Evolutionary conservation across 2,797 vertebrate species (phyloP), one percentile per base, ranked within the genome.

Genomic region (Scleropages formosus): DNA sequence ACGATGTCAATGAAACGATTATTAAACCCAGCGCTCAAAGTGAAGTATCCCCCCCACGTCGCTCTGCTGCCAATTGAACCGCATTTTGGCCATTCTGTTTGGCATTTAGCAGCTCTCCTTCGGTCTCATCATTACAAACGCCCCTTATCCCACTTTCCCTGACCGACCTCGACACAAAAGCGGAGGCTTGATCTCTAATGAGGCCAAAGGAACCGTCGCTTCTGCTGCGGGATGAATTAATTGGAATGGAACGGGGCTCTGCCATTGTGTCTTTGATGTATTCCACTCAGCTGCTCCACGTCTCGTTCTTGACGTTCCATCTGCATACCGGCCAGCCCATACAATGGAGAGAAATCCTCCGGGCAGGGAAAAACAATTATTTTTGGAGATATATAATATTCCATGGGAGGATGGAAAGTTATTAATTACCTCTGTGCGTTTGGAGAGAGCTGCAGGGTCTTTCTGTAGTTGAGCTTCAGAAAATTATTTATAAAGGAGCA

Each of bases 381-480:
- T 62, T 46, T 63, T 47, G 26, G n/a, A 58, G 64, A 68, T 59
- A 61, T 63, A 61, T 75, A 65, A 61, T 51, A 24, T 64, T 24
- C 47, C 75, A 47, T 49, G 24, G 47, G 58, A 71, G 66, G 59
- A 70, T 47, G 16, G 60, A 56, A 62, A 20, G 47, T 22, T 75
- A 61, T 78, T 78, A 75, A 75, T 75, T 68, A 75, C 65, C 31
- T 56, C 16, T 61, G 59, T 74, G 53, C 31, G 18, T 66, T 73
- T 77, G 18, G 53, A 77, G 53, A 51, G 58, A 60, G 61, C 70
- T 47, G 53, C 62, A 58, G 76, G 53, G 72, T 53, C 24, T 22
- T 70, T 71, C 47, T 61, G 61, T 27, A 70, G 59, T 15, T 15
- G 4, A 22, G 59, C 49, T 74, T 70, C 60, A 78, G 65, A 24